Conservation (phyloP, 2,888 invertebrate genomes). For the Polydrusus cervinus region DNA sequence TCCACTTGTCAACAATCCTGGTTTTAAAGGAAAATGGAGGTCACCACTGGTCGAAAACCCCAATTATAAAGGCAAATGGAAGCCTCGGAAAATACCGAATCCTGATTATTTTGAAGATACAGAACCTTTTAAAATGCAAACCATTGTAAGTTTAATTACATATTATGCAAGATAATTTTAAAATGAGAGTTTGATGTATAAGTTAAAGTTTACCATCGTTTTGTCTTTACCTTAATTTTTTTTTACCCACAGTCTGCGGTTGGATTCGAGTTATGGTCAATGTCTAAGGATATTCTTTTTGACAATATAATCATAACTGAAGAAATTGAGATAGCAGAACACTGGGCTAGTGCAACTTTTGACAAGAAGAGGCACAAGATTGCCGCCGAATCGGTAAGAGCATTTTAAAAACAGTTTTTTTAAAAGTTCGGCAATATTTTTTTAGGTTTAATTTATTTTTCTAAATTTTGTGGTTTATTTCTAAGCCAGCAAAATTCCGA, state of each 20-base stretch:
- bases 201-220: not conserved
- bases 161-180: too few species aligned
- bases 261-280: conserved; percentile 98
- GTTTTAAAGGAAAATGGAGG: conserved; percentile 95
- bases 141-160: conserved; percentile 96
- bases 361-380: conserved; percentile 87
- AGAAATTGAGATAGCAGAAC: conserved; percentile 81
- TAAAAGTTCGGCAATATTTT: too few species aligned
- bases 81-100: conserved; percentile 89
- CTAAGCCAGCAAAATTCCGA: too few species aligned
- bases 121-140: conserved; percentile 90
- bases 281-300: conserved; percentile 95
- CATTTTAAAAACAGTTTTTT: conserved; percentile 12
- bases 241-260: conserved; percentile 82
- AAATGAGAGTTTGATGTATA: too few species aligned
- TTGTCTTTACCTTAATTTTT: not conserved
- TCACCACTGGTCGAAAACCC: conserved; percentile 93
- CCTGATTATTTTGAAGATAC: conserved; percentile 95
- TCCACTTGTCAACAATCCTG: conserved; percentile 90
- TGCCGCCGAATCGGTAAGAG: conserved; percentile 86
- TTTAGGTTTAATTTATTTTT: too few species aligned
- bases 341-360: conserved; percentile 90
- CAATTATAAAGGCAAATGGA: conserved; percentile 97
- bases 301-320: conserved; percentile 96
- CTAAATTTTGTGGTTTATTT: too few species aligned